Evolutionary conservation across 2,113 vertebrate genomes (phyloP), one percentile per base, ranked within the genome.

Genomic region (Oreotrochilus melanogaster): DNA sequence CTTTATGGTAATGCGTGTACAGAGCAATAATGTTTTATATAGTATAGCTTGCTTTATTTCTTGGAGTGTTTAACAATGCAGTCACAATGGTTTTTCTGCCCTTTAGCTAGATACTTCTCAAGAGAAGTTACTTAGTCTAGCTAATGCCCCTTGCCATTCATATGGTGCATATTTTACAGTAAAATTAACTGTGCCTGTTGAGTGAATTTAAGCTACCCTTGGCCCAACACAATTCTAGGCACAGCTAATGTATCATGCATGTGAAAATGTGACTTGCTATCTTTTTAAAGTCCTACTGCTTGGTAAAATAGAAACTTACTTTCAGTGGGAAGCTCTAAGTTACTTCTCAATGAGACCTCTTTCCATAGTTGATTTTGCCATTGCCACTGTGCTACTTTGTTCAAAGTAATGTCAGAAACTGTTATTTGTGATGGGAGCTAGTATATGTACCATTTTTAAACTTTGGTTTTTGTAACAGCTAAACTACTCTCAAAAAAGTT

Each of bases 1-100:
- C 71, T 86, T 91, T 37, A 58, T 67, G 37, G 18, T 65, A 83
- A 39, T 3, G 2, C 67, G 45, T 0, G 5, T 73, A 12, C 24
- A 92, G 67, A 91, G 30, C 60, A 56, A 14, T 83, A 47, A 64
- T 1, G 0, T 56, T 89, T 65, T 65, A 14, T 25, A 1, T 23
- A 21, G 13, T 2, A 7, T 71, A 15, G 43, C 48, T 31, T 88
- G 82, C 72, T 80, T 93, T 80, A 70, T 95, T 96, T 97, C 94
- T 94, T 62, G 93, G 93, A 96, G 92, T 96, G 95, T 88, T 95
- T 91, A 89, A 95, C 91, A 5, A 71, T 90, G 94, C 73, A 96
- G 8, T 64, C 72, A 43, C 65, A 30, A 31, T 33, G 57, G 25
- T 70, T 89, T 94, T 82, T 54, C 35, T 95, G 57, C 73, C 80